phyloP scores from a whole-genome alignment of 2,888 invertebrate species.

The Alentia gelatinosa region DNA sequence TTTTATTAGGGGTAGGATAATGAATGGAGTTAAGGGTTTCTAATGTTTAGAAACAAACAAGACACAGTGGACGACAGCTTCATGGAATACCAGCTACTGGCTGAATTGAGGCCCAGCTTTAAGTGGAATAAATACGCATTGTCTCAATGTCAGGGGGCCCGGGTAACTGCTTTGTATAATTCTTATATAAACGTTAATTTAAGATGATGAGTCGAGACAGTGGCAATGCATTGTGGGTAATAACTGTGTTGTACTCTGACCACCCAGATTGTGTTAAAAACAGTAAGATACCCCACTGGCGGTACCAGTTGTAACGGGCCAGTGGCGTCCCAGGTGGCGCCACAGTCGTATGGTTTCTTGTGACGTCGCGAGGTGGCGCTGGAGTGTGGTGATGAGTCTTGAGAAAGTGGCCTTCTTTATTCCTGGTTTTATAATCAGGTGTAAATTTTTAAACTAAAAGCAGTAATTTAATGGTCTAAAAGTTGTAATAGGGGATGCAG shows the following conservation, averaged over 20 bases:
- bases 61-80: too few relatives aligned
- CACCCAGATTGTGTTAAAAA: neutral
- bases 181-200: too few relatives aligned
- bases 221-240: neutral
- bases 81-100: too few relatives aligned
- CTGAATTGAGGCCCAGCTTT: too few relatives aligned
- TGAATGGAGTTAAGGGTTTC: too few relatives aligned
- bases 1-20: too few relatives aligned
- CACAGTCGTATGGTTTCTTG: neutral
- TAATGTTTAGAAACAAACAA: too few relatives aligned
- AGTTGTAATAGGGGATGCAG: neutral
- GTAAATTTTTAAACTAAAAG: neutral
- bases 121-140: too few relatives aligned
- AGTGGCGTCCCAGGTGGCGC: neutral
- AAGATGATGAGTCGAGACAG: too few relatives aligned
- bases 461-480: neutral
- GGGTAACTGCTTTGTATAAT: too few relatives aligned
- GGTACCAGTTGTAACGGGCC: neutral
- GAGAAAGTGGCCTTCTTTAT: neutral
- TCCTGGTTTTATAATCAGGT: neutral
- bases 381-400: neutral
- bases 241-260: neutral
- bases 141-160: too few relatives aligned
- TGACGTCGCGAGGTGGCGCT: neutral
- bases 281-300: too few relatives aligned